phyloP scores from a whole-genome alignment of 2,888 invertebrate species.

The Cataglyphis albicans region DNA sequence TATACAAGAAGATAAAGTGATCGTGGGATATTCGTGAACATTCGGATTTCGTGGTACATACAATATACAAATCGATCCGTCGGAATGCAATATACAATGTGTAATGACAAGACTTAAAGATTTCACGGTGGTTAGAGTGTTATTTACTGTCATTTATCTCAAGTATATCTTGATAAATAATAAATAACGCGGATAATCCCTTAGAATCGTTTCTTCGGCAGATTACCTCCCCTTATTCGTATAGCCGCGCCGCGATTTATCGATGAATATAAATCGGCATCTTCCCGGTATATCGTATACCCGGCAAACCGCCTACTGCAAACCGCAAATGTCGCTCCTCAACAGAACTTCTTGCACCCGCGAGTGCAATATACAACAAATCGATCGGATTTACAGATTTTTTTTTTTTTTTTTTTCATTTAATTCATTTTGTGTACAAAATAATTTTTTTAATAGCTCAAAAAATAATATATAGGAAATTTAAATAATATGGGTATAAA shows the following conservation, averaged over 20 bases:
- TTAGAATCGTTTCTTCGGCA: constrained; percentile 52
- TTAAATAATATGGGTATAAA: not conserved
- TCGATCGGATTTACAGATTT: not conserved
- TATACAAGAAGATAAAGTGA: not conserved
- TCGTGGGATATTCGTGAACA: not conserved
- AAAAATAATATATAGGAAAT: not conserved
- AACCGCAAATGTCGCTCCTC: constrained; percentile 31
- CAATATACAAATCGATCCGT: constrained; percentile 20
- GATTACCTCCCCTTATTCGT: constrained; percentile 39
- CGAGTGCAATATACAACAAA: constrained; percentile 1
- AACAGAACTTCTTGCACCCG: constrained; percentile 22
- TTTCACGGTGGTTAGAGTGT: constrained; percentile 21
- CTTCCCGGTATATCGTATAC: constrained; percentile 62
- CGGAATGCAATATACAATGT: constrained; percentile 32
- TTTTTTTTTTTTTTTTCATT: not conserved
- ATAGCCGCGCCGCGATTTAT: constrained; percentile 65
- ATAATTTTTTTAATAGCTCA: not conserved
- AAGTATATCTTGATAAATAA: constrained; percentile 45
- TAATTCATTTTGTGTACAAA: not conserved
- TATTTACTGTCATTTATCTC: constrained; percentile 42
- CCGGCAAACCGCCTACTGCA: constrained; percentile 68
- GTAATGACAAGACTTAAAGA: constrained; percentile 42
- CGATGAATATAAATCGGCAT: constrained; percentile 74
- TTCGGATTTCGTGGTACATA: too few relatives aligned
- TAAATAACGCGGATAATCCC: constrained; percentile 49